Conservation (phyloP, 1,140 invertebrate species). For the Diabrotica virgifera region DNA sequence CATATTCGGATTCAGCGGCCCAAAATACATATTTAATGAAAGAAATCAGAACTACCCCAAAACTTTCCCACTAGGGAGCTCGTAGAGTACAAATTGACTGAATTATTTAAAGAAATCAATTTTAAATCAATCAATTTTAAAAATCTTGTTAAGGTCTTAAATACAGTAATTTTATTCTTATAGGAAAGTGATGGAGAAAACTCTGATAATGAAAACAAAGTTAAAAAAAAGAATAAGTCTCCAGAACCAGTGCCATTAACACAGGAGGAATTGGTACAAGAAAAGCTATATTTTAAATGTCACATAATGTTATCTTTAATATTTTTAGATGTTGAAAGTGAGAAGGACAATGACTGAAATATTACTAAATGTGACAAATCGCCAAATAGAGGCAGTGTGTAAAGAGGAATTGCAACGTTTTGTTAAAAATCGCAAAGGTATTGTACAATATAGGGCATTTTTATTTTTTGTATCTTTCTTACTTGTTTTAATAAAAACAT, state of each 20-base stretch:
- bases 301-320: slow-evolving; percentile 7
- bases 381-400: slow-evolving; percentile 79
- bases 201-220: slow-evolving; percentile 35
- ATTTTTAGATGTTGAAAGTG: slow-evolving; percentile 80
- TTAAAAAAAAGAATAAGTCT: slow-evolving; percentile 24
- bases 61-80: no score
- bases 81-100: no score
- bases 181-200: slow-evolving; percentile 46
- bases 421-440: slow-evolving; percentile 45
- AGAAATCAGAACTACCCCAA: no score
- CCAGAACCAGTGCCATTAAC: slow-evolving; percentile 31
- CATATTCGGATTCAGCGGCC: no score
- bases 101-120: no score
- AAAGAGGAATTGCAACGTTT: slow-evolving; percentile 68
- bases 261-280: slow-evolving; percentile 54
- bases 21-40: no score
- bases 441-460: slow-evolving; percentile 27
- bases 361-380: slow-evolving; percentile 87
- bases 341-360: slow-evolving; percentile 86
- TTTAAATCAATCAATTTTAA: background rate
- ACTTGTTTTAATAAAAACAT: no score
- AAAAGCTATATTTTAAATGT: slow-evolving; percentile 19
- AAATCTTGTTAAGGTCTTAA: background rate
- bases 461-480: no score
- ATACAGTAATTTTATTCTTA: slow-evolving; percentile 9